These are phyloP conservation scores for Mesaphorura yosii DNA, from an alignment of 1,140 invertebrate genomes.

Conservation along the genomic window DNA sequence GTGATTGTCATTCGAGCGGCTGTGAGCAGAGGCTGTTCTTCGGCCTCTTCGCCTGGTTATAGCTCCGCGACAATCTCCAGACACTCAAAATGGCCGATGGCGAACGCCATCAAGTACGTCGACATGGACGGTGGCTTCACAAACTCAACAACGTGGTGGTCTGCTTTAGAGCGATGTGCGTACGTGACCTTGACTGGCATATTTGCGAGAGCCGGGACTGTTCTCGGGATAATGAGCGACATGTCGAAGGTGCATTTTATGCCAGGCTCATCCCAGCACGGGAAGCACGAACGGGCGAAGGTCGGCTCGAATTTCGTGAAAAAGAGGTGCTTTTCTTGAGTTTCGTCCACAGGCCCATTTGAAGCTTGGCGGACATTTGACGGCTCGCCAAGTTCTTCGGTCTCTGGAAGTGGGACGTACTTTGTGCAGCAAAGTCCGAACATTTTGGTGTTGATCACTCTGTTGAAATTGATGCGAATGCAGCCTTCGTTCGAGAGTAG, in stretches of 20 bases:
- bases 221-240: constrained; percentile 37
- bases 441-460: not conserved
- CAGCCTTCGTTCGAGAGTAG: constrained; percentile 4
- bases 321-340: not conserved
- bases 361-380: constrained; percentile 7
- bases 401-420: not conserved
- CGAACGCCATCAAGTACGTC: constrained; percentile 28
- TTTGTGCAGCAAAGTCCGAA: constrained; percentile 9
- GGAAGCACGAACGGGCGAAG: constrained; percentile 48
- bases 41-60: too few relatives aligned
- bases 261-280: constrained; percentile 53
- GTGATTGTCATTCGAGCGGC: too few relatives aligned
- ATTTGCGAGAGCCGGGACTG: constrained; percentile 22
- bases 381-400: not conserved
- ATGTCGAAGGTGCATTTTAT: constrained; percentile 47
- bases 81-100: constrained; percentile 19
- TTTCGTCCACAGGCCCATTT: not conserved
- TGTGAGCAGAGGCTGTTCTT: too few relatives aligned
- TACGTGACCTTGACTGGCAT: constrained; percentile 19
- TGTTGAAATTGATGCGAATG: constrained; percentile 18
- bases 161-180: constrained; percentile 6
- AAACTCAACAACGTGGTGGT: constrained; percentile 25
- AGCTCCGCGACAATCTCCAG: too few relatives aligned
- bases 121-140: constrained; percentile 31
- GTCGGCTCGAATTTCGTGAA: constrained; percentile 41